These are phyloP conservation scores for Sebastes oblongus DNA, from an alignment of 2,797 vertebrate species.

Conservation along the genomic window DNA sequence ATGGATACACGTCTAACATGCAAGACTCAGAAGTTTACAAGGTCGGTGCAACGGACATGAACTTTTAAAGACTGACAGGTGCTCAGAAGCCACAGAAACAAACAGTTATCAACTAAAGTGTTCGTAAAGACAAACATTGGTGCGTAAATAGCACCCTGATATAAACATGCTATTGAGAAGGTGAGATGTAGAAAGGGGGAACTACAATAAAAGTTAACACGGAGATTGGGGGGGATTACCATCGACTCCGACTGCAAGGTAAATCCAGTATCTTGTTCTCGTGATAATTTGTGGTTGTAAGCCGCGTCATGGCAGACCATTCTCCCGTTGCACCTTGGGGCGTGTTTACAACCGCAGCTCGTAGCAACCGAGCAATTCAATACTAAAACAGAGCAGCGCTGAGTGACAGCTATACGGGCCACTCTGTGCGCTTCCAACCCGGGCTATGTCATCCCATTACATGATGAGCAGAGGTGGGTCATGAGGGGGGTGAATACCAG, in stretches of 20 bases:
- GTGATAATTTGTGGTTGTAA: slow-evolving; percentile 22
- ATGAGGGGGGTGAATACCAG: slow-evolving; percentile 57
- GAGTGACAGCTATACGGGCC: slow-evolving; percentile 65
- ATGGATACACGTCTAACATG: not conserved
- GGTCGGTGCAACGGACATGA: slow-evolving; percentile 50
- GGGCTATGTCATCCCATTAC: slow-evolving; percentile 65
- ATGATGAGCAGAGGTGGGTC: slow-evolving; percentile 42
- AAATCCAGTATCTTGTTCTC: slow-evolving; percentile 14
- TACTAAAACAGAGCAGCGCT: slow-evolving; percentile 37
- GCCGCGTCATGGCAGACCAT: slow-evolving; percentile 34
- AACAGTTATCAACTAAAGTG: not conserved
- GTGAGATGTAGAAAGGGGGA: not conserved
- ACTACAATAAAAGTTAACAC: not conserved
- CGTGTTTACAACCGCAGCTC: slow-evolving; percentile 69
- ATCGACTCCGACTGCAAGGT: not conserved
- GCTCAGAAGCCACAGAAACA: slow-evolving; percentile 25
- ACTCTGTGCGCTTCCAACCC: slow-evolving; percentile 40
- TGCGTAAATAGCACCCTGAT: not conserved
- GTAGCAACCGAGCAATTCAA: slow-evolving; percentile 78
- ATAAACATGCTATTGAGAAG: not conserved
- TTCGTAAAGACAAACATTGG: not conserved
- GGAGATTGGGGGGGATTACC: slow-evolving; percentile 15
- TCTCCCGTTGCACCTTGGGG: slow-evolving; percentile 56
- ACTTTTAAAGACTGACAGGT: slow-evolving; percentile 68
- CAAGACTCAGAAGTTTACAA: slow-evolving; percentile 34